Percentiles rank a stretch among this genome's conserved stretches.
Evolutionary conservation across 1,140 invertebrate genomes (phyloP).

Genomic region (Choristoneura fumiferana): DNA sequence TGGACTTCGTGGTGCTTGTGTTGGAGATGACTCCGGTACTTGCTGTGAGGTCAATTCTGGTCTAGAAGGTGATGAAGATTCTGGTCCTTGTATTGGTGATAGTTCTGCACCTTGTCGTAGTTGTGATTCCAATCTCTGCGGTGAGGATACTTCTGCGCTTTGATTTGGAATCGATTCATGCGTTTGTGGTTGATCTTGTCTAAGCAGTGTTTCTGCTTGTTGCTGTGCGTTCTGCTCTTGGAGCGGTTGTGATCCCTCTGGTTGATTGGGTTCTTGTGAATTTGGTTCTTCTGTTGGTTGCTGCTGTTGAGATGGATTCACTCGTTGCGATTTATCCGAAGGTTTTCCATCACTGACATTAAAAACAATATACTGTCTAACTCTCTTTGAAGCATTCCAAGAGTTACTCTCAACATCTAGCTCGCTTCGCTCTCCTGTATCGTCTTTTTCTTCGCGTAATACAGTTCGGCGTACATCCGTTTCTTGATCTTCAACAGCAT

Average conservation of each 20-base stretch:
- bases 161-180: no score
- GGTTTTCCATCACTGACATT: neutral
- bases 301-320: neutral
- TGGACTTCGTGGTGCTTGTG: no score
- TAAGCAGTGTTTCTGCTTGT: neutral
- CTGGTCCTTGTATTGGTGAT: no score
- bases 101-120: no score
- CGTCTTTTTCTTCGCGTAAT: slow-evolving; percentile 2
- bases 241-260: neutral
- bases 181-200: neutral
- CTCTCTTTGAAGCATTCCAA: neutral
- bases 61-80: no score
- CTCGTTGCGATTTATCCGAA: neutral
- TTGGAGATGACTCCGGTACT: no score
- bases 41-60: no score
- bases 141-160: no score
- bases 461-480: neutral
- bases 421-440: neutral
- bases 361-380: neutral
- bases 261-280: neutral
- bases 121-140: no score
- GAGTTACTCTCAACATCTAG: neutral
- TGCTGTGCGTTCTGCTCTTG: neutral
- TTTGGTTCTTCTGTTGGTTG: neutral
- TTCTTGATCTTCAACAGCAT: slow-evolving; percentile 8